Percentiles rank a stretch among this genome's conserved stretches.
Conservation (phyloP, 2,113 vertebrate species). For the Terrapene triunguis region DNA sequence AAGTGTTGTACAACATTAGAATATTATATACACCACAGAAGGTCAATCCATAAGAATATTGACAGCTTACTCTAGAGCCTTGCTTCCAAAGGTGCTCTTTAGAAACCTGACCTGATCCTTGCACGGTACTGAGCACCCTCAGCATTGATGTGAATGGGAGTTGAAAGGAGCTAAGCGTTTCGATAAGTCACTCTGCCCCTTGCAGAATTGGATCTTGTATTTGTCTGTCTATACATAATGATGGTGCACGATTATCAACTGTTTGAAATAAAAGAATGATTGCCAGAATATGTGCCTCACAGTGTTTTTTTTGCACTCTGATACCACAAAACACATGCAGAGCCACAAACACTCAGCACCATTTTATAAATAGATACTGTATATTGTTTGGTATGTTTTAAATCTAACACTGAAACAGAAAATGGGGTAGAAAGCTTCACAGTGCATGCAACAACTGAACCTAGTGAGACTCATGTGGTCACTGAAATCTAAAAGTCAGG, state of each 20-base stretch:
- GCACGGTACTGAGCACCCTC: not conserved
- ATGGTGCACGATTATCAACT: not conserved
- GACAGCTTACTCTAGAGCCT: constrained; percentile 2
- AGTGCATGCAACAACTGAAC: constrained; percentile 29
- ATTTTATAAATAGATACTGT: not conserved
- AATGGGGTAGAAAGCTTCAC: constrained; percentile 29
- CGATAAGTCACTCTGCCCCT: not conserved
- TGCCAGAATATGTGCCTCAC: not conserved
- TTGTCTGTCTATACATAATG: not conserved
- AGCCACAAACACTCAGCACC: not conserved
- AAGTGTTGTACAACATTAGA: not conserved
- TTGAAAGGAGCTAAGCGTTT: not conserved
- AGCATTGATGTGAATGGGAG: not conserved
- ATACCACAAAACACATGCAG: not conserved
- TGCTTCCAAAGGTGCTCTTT: constrained; percentile 30
- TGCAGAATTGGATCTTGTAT: not conserved
- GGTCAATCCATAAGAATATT: not conserved
- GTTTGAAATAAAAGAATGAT: not conserved
- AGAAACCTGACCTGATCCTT: constrained; percentile 28
- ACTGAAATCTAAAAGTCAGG: constrained; percentile 84
- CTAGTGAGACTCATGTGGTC: constrained; percentile 78
- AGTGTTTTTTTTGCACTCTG: not conserved
- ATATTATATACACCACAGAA: not conserved
- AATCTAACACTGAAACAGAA: constrained; percentile 27
- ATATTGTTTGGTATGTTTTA: not conserved